phyloP scores from a whole-genome alignment of 2,113 vertebrate genomes.

The Lepus americanus region DNA sequence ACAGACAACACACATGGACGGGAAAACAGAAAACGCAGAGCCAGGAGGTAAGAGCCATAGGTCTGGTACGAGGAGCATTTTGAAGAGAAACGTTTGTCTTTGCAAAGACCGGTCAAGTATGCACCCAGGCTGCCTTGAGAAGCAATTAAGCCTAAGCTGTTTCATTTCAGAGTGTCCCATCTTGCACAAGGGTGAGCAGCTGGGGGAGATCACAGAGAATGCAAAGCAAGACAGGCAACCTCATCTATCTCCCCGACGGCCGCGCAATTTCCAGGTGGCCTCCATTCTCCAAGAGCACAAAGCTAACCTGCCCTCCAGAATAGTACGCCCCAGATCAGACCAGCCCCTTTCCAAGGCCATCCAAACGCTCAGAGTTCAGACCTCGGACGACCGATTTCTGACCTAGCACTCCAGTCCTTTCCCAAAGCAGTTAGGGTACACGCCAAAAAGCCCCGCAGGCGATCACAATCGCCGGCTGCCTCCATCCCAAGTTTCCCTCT shows the following conservation, averaged over 20 bases:
- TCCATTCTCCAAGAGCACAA: background rate
- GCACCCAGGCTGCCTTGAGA: conserved; percentile 57
- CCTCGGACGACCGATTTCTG: background rate
- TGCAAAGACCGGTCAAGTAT: conserved; percentile 52
- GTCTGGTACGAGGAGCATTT: background rate
- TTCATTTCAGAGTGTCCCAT: conserved; percentile 74
- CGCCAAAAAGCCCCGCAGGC: background rate
- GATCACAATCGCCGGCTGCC: background rate
- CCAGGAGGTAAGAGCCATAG: background rate
- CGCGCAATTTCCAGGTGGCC: conserved; percentile 49
- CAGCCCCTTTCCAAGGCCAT: background rate
- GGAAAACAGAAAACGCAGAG: conserved; percentile 24
- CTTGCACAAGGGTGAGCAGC: conserved; percentile 78
- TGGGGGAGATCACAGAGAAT: conserved; percentile 64
- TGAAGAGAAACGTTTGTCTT: conserved; percentile 43
- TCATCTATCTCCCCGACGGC: conserved; percentile 38
- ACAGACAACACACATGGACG: background rate
- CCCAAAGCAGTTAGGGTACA: conserved; percentile 33
- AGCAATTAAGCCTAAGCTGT: conserved; percentile 67
- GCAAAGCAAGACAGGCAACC: conserved; percentile 63
- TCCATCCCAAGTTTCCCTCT: conserved; percentile 53
- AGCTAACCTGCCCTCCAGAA: conserved; percentile 24
- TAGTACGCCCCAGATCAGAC: background rate
- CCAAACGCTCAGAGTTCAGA: background rate
- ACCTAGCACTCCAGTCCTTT: background rate